Evolutionary conservation across 2,797 vertebrate species (phyloP), one percentile per base, ranked within the genome.

Genomic region (Pelodytes ibericus): DNA sequence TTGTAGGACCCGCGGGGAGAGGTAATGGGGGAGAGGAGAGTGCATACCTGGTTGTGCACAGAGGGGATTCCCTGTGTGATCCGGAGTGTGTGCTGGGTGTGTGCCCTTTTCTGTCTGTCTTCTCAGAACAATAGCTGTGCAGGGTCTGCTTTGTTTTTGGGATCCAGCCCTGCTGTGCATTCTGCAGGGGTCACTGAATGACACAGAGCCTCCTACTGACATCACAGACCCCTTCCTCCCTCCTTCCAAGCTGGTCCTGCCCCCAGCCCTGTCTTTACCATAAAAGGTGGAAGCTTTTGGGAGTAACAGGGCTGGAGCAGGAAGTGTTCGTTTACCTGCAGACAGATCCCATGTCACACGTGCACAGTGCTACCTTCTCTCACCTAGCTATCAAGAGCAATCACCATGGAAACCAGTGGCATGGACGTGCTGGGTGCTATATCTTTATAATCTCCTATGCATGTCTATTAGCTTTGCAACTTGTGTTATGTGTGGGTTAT

Each of bases 221-320:
- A 69, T 62, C 73, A 72, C 74, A 75, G 33, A 26, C 5, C 65
- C 80, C 64, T 27, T 36, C 80, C 81, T 69, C 64, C n/a, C 65
- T 72, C 79, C 80, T 76, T 58, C 60, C 0, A 24, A 39, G 44
- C 30, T 69, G 69, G n/a, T 60, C 81, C 75, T 47, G 33, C 36
- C 22, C 61, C 51, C 25, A 24, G 57, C 77, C 72, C 65, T 27
- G 66, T 63, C 80, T 26, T 83, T 71, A 79, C 85, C 87, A 84
- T 88, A 88, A 85, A 87, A 87, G 86, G 87, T 83, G 85, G 80
- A 67, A 36, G 58, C 26, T 36, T 49, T 33, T 26, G 80, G 61
- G 76, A 80, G 68, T 71, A 51, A 64, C 49, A 1, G 24, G 53
- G 29, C 57, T 16, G 72, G 80, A 83, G 80, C 72, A 72, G 44